These are phyloP conservation scores for Drosophila melanica DNA, from an alignment of 1,140 invertebrate species.

Conservation along the genomic window DNA sequence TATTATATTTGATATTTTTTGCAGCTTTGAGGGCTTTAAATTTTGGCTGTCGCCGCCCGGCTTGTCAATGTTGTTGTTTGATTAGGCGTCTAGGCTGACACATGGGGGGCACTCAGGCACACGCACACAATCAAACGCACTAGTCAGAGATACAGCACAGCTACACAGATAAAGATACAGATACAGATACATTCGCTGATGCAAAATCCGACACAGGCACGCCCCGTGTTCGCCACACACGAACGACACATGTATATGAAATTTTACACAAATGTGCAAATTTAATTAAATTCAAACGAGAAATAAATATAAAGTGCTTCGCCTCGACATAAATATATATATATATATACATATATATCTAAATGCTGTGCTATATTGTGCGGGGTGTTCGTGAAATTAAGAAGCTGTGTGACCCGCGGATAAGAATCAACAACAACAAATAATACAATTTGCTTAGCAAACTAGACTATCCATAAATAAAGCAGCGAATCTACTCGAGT, in stretches of 20 bases:
- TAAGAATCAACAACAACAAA: constrained; percentile 28
- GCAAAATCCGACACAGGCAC: constrained; percentile 31
- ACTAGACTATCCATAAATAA: constrained; percentile 11
- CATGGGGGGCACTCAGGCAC: constrained; percentile 57
- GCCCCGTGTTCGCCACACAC: constrained; percentile 34
- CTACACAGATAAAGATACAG: constrained; percentile 24
- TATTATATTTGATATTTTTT: constrained; percentile 51
- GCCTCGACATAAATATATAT: constrained; percentile 51
- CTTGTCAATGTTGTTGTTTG: constrained; percentile 55
- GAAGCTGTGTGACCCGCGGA: constrained; percentile 47
- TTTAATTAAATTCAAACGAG: constrained; percentile 81
- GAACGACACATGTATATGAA: constrained; percentile 64
- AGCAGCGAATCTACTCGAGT: constrained; percentile 12
- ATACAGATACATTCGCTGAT: constrained; percentile 6
- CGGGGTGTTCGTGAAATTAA: constrained; percentile 27
- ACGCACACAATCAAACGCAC: constrained; percentile 14
- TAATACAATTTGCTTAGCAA: constrained; percentile 32
- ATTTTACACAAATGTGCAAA: constrained; percentile 81
- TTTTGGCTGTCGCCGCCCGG: constrained; percentile 58
- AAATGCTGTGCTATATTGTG: constrained; percentile 24
- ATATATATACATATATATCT: constrained; percentile 19
- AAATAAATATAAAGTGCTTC: constrained; percentile 74
- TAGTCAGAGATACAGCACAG: constrained; percentile 38
- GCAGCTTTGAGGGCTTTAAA: constrained; percentile 49
- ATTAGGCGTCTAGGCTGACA: constrained; percentile 78